Evolutionary conservation across 2,113 vertebrate species (phyloP), one percentile per base, ranked within the genome.

Genomic region (Chionomys nivalis): DNA sequence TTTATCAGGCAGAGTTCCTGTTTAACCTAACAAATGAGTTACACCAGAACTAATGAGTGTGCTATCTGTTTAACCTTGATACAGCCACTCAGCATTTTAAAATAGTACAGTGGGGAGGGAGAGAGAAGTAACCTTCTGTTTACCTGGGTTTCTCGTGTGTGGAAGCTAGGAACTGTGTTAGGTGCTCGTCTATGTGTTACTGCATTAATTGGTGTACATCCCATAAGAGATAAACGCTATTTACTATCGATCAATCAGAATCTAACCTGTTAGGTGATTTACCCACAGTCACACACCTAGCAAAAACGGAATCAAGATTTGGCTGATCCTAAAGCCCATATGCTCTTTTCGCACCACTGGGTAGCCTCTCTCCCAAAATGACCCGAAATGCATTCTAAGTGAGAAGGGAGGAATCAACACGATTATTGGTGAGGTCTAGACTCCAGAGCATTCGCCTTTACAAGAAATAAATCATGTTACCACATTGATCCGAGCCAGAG

Each of bases 391-490:
- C 86, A 77, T 94, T 89, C 92, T 42, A 96, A 94, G 90, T 93
- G 94, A 91, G 92, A 76, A 90, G 55, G 63, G 96, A 24, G 42
- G 36, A 92, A 91, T 96, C 95, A 96, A 93, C 96, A 94, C 79
- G 94, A 94, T 91, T 92, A 93, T 87, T 87, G 92, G 88, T 70
- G 91, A 65, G 95, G 90, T 91, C 81, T 81, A 82, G 68, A 82
- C 88, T 92, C 95, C 28, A 94, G 86, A 91, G 89, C 86, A 77
- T 65, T 96, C 90, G 89, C 94, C 95, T 94, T 89, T 94, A 87
- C 77, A 90, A 95, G 94, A 97, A 97, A 93, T 97, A 97, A 97
- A 96, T 96, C 95, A 81, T 91, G 92, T 94, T 93, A 86, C 94
- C 88, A 82, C 63, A 83, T 83, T 82, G 93, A 95, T 95, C 90